Evolutionary conservation across 2,888 invertebrate species (phyloP).

Genomic region (Tachystola acroxantha): DNA sequence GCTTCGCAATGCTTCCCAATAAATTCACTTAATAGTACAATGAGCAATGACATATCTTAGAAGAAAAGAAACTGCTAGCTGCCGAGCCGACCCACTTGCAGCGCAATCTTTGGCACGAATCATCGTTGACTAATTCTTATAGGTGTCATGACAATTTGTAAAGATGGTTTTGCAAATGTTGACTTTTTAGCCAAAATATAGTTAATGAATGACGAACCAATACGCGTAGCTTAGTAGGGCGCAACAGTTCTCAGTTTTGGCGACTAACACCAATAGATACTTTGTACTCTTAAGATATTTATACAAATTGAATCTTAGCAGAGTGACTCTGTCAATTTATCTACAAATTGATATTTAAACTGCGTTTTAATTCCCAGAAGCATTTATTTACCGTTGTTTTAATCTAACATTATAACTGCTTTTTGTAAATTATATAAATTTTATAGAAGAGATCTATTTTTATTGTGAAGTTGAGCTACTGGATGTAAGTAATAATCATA

Average conservation of each 20-base stretch:
- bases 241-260: slow-evolving; percentile 74
- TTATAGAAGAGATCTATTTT: slow-evolving; percentile 79
- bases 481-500: slow-evolving; percentile 41
- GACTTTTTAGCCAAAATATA: slow-evolving; percentile 77
- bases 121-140: slow-evolving; percentile 75
- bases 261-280: slow-evolving; percentile 74
- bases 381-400: slow-evolving; percentile 74
- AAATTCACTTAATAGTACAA: slow-evolving; percentile 24
- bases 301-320: slow-evolving; percentile 63
- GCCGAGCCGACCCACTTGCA: slow-evolving; percentile 46
- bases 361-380: slow-evolving; percentile 67
- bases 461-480: slow-evolving; percentile 73
- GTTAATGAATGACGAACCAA: slow-evolving; percentile 76
- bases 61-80: slow-evolving; percentile 27
- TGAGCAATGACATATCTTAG: slow-evolving; percentile 64
- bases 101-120: slow-evolving; percentile 44
- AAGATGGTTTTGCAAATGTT: slow-evolving; percentile 75
- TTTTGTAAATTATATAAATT: slow-evolving; percentile 75
- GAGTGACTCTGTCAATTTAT: slow-evolving; percentile 75
- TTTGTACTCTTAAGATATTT: slow-evolving; percentile 72
- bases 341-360: slow-evolving; percentile 56
- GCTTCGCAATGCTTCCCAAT: slow-evolving; percentile 8
- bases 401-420: slow-evolving; percentile 60
- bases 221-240: slow-evolving; percentile 76
- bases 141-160: slow-evolving; percentile 75